Conservation (phyloP, 2,888 invertebrate species). For the Pyrochroa serraticornis region DNA sequence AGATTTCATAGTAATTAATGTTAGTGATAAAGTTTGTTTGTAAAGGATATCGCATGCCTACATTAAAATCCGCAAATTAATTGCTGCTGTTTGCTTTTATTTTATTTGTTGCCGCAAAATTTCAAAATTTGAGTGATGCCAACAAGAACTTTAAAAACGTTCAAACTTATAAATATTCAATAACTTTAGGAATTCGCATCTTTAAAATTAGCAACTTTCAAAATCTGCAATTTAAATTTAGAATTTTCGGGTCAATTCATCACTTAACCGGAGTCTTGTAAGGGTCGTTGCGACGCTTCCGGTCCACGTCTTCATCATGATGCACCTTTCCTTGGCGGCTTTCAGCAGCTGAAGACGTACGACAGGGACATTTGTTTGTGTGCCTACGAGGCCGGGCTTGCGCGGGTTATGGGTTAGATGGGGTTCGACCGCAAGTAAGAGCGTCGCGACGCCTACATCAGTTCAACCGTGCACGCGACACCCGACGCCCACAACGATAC, state of each 20-base stretch:
- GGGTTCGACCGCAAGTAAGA: slow-evolving; percentile 32
- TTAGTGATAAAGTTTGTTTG: no score
- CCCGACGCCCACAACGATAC: slow-evolving; percentile 6
- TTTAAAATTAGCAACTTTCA: neutral
- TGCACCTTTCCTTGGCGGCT: slow-evolving; percentile 6
- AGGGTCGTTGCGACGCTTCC: neutral
- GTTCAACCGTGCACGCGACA: slow-evolving; percentile 35
- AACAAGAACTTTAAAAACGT: neutral
- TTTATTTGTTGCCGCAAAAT: no score
- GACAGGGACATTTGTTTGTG: slow-evolving; percentile 29
- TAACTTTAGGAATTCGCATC: neutral
- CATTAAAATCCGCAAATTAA: no score
- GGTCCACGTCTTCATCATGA: slow-evolving; percentile 1
- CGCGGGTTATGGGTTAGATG: slow-evolving; percentile 31
- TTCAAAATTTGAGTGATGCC: neutral
- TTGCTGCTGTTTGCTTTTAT: no score
- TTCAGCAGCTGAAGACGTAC: slow-evolving; percentile 15
- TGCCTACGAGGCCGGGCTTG: slow-evolving; percentile 27
- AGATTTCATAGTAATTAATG: no score
- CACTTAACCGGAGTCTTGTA: neutral
- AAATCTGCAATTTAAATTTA: slow-evolving; percentile 1
- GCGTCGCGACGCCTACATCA: slow-evolving; percentile 38
- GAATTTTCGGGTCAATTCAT: slow-evolving; percentile 4
- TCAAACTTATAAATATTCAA: slow-evolving; percentile 1
- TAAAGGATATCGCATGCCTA: no score